Conservation (phyloP, 2,113 vertebrate species). For the Mirza zaza region DNA sequence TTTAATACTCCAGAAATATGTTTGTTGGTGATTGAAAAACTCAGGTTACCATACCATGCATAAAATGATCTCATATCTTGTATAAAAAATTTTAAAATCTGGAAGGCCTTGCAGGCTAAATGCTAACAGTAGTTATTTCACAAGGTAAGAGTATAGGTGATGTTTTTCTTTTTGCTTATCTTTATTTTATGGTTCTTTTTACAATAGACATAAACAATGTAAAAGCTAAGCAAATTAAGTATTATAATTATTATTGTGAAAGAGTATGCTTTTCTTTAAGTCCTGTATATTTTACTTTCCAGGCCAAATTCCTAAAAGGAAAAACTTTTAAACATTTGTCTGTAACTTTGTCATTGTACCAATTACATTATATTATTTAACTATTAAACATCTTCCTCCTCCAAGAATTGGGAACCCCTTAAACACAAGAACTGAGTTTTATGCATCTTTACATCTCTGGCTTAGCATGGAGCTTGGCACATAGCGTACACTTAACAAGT, state of each 20-base stretch:
- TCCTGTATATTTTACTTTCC: background rate
- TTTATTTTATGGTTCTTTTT: background rate
- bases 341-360: background rate
- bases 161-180: background rate
- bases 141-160: background rate
- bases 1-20: background rate
- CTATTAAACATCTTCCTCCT: background rate
- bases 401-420: background rate
- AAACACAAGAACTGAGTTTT: background rate
- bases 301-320: background rate
- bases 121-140: background rate
- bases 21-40: constrained; percentile 25
- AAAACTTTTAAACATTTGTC: background rate
- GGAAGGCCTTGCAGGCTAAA: background rate
- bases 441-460: background rate
- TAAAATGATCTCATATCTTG: constrained; percentile 11
- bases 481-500: background rate
- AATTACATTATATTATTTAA: background rate
- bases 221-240: background rate
- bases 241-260: constrained; percentile 10
- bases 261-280: background rate
- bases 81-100: constrained; percentile 26
- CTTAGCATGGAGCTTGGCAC: background rate
- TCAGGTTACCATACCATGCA: background rate
- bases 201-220: background rate